phyloP scores from a whole-genome alignment of 2,888 invertebrate species.

The Dicyrtomina minuta region DNA sequence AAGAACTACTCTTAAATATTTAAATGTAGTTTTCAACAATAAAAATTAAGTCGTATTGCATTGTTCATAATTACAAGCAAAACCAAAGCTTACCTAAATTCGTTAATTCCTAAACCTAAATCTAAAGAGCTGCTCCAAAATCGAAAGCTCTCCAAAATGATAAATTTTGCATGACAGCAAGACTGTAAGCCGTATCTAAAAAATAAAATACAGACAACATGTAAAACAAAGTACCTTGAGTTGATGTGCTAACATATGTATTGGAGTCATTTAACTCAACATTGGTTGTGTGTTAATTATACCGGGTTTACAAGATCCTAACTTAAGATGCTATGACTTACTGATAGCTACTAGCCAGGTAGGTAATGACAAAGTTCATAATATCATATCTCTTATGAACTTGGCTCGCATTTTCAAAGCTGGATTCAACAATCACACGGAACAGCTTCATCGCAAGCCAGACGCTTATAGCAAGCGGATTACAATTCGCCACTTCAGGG shows the following conservation, averaged over 20 bases:
- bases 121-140: conserved; percentile 26
- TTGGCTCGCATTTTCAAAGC: conserved; percentile 8
- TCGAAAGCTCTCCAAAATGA: conserved; percentile 29
- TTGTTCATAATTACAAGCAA: neutral
- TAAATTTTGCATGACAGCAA: conserved; percentile 21
- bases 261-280: too few relatives aligned
- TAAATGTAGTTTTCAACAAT: neutral
- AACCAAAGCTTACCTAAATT: conserved; percentile 22
- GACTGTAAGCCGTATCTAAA: conserved; percentile 19
- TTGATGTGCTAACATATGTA: too few relatives aligned
- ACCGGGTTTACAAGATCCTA: too few relatives aligned
- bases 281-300: too few relatives aligned
- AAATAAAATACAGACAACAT: neutral
- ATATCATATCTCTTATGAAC: conserved; percentile 7
- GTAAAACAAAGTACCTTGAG: neutral
- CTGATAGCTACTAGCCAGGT: conserved; percentile 11
- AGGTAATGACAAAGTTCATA: conserved; percentile 15
- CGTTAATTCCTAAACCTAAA: conserved; percentile 15
- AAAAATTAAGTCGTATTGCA: neutral
- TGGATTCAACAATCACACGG: conserved; percentile 21
- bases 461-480: conserved; percentile 11
- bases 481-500: conserved; percentile 1
- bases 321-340: too few relatives aligned
- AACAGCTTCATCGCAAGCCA: conserved; percentile 27
- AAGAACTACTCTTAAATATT: neutral